Evolutionary conservation across 2,113 vertebrate genomes (phyloP), one percentile per base, ranked within the genome.

Genomic region (Lynx canadensis): DNA sequence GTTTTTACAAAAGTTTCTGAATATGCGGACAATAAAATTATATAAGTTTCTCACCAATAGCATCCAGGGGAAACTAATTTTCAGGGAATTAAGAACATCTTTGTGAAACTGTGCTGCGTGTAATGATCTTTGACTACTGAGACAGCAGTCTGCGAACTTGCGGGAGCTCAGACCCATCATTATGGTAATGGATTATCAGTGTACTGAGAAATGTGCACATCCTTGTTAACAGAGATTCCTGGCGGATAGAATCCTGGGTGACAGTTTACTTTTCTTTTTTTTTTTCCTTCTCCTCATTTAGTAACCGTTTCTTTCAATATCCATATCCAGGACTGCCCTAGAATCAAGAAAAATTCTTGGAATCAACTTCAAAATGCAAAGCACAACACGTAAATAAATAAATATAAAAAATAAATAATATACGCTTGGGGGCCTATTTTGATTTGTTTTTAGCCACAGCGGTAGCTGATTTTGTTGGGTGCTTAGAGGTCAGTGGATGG

Each of bases 331-430:
- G 65, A 45, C 23, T 78, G 21, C 11, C 57, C 36, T 65, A 36
- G 65, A 89, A 66, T 36, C n/a, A 48, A 73, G 81, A 82, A 91
- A 66, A 69, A 38, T n/a, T 85, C 36, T 88, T 80, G 29, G 19
- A 80, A 38, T 76, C 63, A 29, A 76, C 45, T 86, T 97, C 41
- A 48, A 86, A 69, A 89, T 87, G 63, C 83, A 94, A 60, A 96
- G n/a, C 48, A 57, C 33, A 87, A 19, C 74, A 92, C 76, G 52
- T 48, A 74, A 76, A 50, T 89, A 80, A 93, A 65, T 66, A 71
- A 88, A 36, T 15, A 65, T 8, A 3, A 74, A 69, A 88, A 84
- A 73, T 45, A 68, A 86, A 57, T 57, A 60, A 33, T 60, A 78
- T 15, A 31, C 27, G 45, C 85, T 68, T 0, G 0, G 73, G 50